These are phyloP conservation scores for Entosphenus tridentatus DNA, from an alignment of 2,113 vertebrate species.

Conservation along the genomic window DNA sequence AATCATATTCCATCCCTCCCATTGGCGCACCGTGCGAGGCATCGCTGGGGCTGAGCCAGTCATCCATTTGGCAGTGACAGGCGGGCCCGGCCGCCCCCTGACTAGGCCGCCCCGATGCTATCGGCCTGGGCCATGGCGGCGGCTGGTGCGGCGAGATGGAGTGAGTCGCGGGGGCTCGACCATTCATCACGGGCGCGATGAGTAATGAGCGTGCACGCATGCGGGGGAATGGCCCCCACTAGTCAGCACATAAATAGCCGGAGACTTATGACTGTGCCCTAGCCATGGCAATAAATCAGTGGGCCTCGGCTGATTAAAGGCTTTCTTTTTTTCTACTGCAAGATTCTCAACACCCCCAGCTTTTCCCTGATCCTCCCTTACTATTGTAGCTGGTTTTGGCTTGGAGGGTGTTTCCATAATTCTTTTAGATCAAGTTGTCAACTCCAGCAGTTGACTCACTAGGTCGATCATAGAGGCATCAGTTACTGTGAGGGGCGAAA, in stretches of 20 bases:
- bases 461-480: no score
- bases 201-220: conserved; percentile 3
- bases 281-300: conserved; percentile 6
- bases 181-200: conserved; percentile 4
- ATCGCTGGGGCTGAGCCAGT: neutral
- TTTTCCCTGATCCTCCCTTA: neutral
- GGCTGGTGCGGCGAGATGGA: conserved; percentile 5
- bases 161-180: conserved; percentile 4
- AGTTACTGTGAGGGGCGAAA: no score
- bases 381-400: neutral
- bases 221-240: conserved; percentile 2
- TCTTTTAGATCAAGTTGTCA: conserved; percentile 1
- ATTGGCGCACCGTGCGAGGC: neutral
- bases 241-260: conserved; percentile 6
- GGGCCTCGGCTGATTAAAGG: conserved; percentile 5
- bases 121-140: neutral
- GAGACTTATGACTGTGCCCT: conserved; percentile 3
- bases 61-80: conserved; percentile 2
- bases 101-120: conserved; percentile 3
- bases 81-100: neutral
- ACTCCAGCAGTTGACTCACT: neutral
- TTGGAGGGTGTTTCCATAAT: conserved; percentile 2
- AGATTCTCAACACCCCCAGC: neutral
- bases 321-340: neutral
- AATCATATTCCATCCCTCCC: conserved; percentile 5